A percentile compares a stretch with the other conserved stretches of the same genome.
Evolutionary conservation across 2,888 invertebrate genomes (phyloP).

Genomic region (Oscheius sp.): DNA sequence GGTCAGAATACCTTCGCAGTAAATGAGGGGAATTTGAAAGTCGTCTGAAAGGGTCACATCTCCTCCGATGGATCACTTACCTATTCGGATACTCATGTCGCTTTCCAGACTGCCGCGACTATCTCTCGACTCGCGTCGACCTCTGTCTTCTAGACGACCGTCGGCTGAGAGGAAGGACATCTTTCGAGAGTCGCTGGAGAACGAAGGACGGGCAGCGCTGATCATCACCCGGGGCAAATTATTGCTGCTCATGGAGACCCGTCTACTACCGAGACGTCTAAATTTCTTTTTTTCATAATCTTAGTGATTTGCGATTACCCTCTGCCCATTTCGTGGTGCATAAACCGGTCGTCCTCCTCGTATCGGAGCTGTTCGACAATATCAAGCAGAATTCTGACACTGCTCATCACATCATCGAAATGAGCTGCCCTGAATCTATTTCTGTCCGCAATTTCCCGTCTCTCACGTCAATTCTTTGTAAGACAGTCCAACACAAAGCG

Average conservation of each 20-base stretch:
- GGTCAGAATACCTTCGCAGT: constrained; percentile 9
- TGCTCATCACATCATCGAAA: constrained; percentile 70
- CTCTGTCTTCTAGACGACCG: constrained; percentile 69
- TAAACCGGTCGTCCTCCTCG: constrained; percentile 64
- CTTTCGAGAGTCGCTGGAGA: constrained; percentile 66
- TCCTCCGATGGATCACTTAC: constrained; percentile 15
- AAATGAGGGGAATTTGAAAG: constrained; percentile 25
- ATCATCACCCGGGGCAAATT: constrained; percentile 72
- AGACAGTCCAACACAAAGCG: constrained; percentile 65
- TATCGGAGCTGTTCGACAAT: constrained; percentile 71
- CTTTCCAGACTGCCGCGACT: constrained; percentile 67
- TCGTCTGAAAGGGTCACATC: constrained; percentile 20
- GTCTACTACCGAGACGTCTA: constrained; percentile 65
- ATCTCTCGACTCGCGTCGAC: constrained; percentile 66
- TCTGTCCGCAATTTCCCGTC: neutral
- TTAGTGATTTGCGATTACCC: constrained; percentile 41
- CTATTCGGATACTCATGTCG: constrained; percentile 68
- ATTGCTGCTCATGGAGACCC: constrained; percentile 69
- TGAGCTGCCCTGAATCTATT: constrained; percentile 59
- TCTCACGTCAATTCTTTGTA: constrained; percentile 46
- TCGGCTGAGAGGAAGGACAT: constrained; percentile 73
- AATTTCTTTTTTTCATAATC: neutral
- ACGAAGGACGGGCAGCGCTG: constrained; percentile 70
- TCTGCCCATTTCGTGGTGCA: constrained; percentile 50
- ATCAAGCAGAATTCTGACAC: constrained; percentile 67